These are phyloP conservation scores for Plectropomus leopardus DNA, from an alignment of 2,113 vertebrate species.

Conservation along the genomic window DNA sequence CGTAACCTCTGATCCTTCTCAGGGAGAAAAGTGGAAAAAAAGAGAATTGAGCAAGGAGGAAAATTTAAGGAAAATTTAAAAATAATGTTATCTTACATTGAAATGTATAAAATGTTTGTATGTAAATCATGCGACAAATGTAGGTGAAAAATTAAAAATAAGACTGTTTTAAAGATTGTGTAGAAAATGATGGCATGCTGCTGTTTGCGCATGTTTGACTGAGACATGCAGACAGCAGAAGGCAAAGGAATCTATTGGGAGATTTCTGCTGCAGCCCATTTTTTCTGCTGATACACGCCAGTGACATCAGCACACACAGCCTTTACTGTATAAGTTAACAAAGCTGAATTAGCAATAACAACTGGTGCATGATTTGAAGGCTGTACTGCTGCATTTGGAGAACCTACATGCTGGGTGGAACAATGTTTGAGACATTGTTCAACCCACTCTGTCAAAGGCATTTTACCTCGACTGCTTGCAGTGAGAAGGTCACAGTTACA, in stretches of 20 bases:
- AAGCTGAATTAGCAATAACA: conserved; percentile 41
- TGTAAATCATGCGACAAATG: too few species aligned
- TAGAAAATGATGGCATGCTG: too few species aligned
- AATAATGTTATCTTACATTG: too few species aligned
- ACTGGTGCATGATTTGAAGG: conserved; percentile 9
- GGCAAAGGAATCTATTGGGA: conserved; percentile 1
- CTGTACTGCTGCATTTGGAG: neutral
- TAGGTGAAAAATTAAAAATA: too few species aligned
- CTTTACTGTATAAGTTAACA: conserved; percentile 7
- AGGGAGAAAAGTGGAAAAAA: too few species aligned
- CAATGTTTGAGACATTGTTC: neutral
- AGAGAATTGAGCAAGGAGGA: too few species aligned
- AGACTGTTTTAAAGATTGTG: too few species aligned
- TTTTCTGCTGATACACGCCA: conserved; percentile 40
- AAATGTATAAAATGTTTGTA: too few species aligned
- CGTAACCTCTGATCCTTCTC: neutral
- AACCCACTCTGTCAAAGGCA: neutral
- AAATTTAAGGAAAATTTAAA: too few species aligned
- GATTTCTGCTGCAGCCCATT: conserved; percentile 15
- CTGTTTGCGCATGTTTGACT: too few species aligned
- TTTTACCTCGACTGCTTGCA: neutral
- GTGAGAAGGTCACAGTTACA: conserved; percentile 1
- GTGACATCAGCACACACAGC: conserved; percentile 17
- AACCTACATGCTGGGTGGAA: neutral
- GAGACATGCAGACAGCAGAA: neutral